A percentile compares a stretch with the other conserved stretches of the same genome.
Conservation (phyloP, 1,140 invertebrate species). For the Thaumetopoea pityocampa region DNA sequence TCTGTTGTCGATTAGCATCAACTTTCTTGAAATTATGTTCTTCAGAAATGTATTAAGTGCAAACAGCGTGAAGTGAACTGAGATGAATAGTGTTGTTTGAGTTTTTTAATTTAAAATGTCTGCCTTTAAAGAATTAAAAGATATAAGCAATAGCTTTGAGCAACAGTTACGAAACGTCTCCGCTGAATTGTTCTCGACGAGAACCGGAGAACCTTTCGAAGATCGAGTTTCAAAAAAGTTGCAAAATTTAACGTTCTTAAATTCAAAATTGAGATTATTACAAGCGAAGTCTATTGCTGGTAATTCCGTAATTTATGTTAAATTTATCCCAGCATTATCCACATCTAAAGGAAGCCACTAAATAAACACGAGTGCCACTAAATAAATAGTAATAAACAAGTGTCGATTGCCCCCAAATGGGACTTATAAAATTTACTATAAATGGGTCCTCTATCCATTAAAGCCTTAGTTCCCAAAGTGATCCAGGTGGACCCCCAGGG, state of each 20-base stretch:
- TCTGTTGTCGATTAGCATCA: too few relatives aligned
- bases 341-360: too few relatives aligned
- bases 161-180: slow-evolving; percentile 31
- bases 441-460: too few relatives aligned
- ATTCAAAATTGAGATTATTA: slow-evolving; percentile 47
- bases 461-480: too few relatives aligned
- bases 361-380: too few relatives aligned
- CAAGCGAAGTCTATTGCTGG: slow-evolving; percentile 39
- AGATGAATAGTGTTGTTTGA: not conserved
- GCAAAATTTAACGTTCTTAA: slow-evolving; percentile 36
- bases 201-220: slow-evolving; percentile 40
- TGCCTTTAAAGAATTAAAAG: slow-evolving; percentile 39
- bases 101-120: slow-evolving; percentile 34
- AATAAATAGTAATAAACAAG: too few relatives aligned
- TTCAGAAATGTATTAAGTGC: slow-evolving; percentile 1
- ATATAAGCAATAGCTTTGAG: slow-evolving; percentile 40
- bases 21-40: too few relatives aligned
- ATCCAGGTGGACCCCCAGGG: too few relatives aligned
- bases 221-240: slow-evolving; percentile 40
- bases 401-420: too few relatives aligned
- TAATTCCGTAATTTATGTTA: slow-evolving; percentile 25
- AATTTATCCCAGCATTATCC: slow-evolving; percentile 7
- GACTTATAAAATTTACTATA: too few relatives aligned
- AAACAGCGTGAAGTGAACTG: not conserved
- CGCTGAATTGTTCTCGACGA: slow-evolving; percentile 34